Percentiles rank a stretch among this genome's conserved stretches.
phyloP scores from a whole-genome alignment of 2,797 vertebrate species.

The Chelon auratus region DNA sequence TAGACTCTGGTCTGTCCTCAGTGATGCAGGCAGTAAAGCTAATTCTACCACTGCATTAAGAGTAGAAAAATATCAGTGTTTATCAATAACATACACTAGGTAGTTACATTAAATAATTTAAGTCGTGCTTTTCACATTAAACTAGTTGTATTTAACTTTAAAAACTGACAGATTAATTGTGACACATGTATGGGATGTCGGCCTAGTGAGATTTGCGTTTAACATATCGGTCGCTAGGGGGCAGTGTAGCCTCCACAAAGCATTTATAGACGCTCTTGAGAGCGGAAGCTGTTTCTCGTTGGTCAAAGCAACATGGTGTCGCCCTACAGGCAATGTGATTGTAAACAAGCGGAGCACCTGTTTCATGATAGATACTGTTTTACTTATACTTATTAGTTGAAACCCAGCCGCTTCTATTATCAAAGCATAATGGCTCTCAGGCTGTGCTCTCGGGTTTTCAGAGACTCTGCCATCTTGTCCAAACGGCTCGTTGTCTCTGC shows the following conservation, averaged over 20 bases:
- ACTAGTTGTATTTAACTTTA: no score
- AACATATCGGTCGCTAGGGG: conserved; percentile 55
- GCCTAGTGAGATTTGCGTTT: no score
- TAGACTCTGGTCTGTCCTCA: neutral
- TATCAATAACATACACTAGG: neutral
- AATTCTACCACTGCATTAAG: no score
- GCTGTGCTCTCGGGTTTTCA: conserved; percentile 53
- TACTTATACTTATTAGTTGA: neutral
- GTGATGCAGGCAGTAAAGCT: neutral
- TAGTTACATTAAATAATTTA: neutral
- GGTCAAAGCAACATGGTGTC: conserved; percentile 77
- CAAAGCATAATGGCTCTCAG: conserved; percentile 70
- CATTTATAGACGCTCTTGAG: conserved; percentile 37
- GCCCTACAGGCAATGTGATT: conserved; percentile 58
- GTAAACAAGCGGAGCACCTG: conserved; percentile 52
- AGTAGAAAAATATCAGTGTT: neutral
- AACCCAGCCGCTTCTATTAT: fast-evolving
- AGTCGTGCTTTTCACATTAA: neutral
- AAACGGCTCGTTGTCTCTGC: conserved; percentile 11
- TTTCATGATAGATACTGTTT: fast-evolving
- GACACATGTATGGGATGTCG: no score
- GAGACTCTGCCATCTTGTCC: conserved; percentile 40
- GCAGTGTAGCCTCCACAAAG: conserved; percentile 22
- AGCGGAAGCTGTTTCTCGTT: conserved; percentile 55
- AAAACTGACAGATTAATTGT: no score